A percentile compares a stretch with the other conserved stretches of the same genome.
Conservation (phyloP, 2,888 invertebrate species). For the Caenorhabditis macrosperma region DNA sequence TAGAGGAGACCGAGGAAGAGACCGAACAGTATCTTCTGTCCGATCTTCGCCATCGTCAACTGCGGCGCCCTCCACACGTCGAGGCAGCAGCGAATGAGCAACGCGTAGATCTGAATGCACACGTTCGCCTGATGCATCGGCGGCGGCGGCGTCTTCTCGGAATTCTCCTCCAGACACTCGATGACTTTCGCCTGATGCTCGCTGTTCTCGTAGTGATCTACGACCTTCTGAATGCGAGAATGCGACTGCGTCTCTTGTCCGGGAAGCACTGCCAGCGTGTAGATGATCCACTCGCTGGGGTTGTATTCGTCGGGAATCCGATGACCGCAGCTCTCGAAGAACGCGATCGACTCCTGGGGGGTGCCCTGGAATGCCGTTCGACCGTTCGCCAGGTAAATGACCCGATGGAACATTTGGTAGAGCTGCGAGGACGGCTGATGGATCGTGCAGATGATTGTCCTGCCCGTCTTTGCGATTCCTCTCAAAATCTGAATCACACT, state of each 20-base stretch:
- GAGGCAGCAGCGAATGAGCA: constrained; percentile 47
- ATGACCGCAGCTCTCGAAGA: constrained; percentile 75
- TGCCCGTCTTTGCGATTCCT: constrained; percentile 67
- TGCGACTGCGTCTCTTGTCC: constrained; percentile 47
- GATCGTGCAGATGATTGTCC: constrained; percentile 78
- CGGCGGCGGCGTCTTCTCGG: constrained; percentile 25
- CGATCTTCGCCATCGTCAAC: constrained; percentile 72
- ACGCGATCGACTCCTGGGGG: constrained; percentile 50
- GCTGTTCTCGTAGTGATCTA: constrained; percentile 33
- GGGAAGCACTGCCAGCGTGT: constrained; percentile 86
- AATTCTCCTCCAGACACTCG: constrained; percentile 9
- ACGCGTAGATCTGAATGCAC: constrained; percentile 39
- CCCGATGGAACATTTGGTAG: constrained; percentile 76
- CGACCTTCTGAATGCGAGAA: constrained; percentile 27
- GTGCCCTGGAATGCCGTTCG: constrained; percentile 85
- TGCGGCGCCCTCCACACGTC: constrained; percentile 72
- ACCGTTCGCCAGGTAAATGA: constrained; percentile 90
- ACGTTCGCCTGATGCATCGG: constrained; percentile 49
- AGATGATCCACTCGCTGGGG: constrained; percentile 94
- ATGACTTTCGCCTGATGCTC: constrained; percentile 28
- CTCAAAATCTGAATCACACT: constrained; percentile 86
- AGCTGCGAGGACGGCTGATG: constrained; percentile 78
- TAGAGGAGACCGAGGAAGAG: constrained; percentile 90
- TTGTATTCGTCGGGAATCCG: constrained; percentile 89
- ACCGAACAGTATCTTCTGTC: constrained; percentile 77